phyloP scores from a whole-genome alignment of 2,113 vertebrate genomes.

The Xenopus borealis region DNA sequence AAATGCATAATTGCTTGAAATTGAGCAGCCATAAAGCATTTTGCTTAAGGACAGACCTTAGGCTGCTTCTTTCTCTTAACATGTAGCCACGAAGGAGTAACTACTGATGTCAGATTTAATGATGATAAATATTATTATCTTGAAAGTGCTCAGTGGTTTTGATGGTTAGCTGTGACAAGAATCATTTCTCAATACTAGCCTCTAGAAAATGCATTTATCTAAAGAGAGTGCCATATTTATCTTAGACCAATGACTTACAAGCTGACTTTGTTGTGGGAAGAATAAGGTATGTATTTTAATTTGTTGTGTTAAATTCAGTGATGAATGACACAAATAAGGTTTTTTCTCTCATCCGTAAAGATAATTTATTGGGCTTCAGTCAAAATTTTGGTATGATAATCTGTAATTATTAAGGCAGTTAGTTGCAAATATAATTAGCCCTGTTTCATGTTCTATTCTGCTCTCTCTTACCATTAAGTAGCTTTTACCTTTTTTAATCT shows the following conservation, averaged over 20 bases:
- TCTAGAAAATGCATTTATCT: constrained; percentile 6
- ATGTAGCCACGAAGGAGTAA: constrained; percentile 11
- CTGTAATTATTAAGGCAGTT: too few relatives aligned
- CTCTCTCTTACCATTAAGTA: too few relatives aligned
- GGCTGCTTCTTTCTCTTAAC: background rate
- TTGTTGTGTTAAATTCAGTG: too few relatives aligned
- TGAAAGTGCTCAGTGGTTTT: constrained; percentile 20
- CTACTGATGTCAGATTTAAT: constrained; percentile 25
- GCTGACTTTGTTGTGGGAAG: background rate
- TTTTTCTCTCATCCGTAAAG: too few relatives aligned
- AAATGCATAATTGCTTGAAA: constrained; percentile 4
- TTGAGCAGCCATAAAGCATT: background rate
- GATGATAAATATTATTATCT: constrained; percentile 23
- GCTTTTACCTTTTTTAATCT: too few relatives aligned
- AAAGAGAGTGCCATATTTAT: constrained; percentile 9
- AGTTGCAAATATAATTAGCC: too few relatives aligned
- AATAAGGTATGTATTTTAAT: too few relatives aligned
- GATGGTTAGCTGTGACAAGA: constrained; percentile 19
- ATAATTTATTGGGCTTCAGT: too few relatives aligned
- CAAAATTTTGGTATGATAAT: too few relatives aligned
- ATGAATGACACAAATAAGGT: too few relatives aligned
- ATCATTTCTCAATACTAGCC: constrained; percentile 12
- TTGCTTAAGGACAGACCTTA: constrained; percentile 1
- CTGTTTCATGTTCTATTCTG: too few relatives aligned
- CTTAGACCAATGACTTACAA: constrained; percentile 19